Conservation (phyloP, 2,113 vertebrate genomes). For the Apodemus sylvaticus region DNA sequence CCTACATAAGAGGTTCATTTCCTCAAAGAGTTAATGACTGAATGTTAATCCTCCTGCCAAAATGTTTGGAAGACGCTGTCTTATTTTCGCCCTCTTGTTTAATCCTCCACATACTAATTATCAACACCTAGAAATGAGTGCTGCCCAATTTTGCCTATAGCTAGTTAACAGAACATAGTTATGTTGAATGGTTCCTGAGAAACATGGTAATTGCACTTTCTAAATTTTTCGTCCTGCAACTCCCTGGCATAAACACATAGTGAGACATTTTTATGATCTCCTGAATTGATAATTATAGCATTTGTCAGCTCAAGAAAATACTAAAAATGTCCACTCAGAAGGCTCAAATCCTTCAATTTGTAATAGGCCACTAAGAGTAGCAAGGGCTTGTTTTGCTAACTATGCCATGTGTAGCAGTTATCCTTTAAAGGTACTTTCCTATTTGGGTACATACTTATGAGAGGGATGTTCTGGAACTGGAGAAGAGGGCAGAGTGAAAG, state of each 20-base stretch:
- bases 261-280: constrained; percentile 43
- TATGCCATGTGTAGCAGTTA: not conserved
- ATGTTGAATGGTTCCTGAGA: constrained; percentile 34
- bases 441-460: not conserved
- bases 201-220: constrained; percentile 46
- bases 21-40: constrained; percentile 26
- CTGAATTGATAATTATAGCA: constrained; percentile 55
- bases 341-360: constrained; percentile 34
- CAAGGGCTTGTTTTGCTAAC: constrained; percentile 2
- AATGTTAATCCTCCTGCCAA: not conserved
- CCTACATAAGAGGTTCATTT: not conserved
- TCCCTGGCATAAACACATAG: constrained; percentile 37
- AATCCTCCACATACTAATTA: constrained; percentile 41
- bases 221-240: constrained; percentile 32
- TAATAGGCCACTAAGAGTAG: not conserved
- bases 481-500: not conserved
- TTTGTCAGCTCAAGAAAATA: constrained; percentile 60
- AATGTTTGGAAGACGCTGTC: constrained; percentile 40
- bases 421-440: not conserved
- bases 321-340: constrained; percentile 24
- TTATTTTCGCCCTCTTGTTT: not conserved
- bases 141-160: constrained; percentile 22
- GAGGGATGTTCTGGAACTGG: constrained; percentile 8
- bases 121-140: constrained; percentile 12
- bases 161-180: constrained; percentile 27